Evolutionary conservation across 2,888 invertebrate genomes (phyloP), one percentile per base, ranked within the genome.

Genomic region (Chaitophorus viminalis): DNA sequence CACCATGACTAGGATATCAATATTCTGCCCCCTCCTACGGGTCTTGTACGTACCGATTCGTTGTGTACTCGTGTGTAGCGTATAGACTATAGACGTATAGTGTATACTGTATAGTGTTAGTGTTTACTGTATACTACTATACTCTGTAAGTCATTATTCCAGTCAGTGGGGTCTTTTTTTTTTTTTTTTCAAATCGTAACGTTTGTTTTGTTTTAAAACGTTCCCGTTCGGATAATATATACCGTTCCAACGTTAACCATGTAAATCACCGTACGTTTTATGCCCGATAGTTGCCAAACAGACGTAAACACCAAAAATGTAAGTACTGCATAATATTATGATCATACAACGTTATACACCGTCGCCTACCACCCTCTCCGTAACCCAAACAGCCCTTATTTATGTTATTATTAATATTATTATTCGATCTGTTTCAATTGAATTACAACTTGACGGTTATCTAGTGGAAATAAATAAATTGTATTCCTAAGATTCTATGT

Each of bases 281-380:
- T 0, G 5, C 8, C 9, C 33, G 17, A n/a, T 18, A 65, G 46
- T 84, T 76, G 33, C 65, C 76, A 76, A 33, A 33, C 17, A 65
- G 65, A 84, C 65, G n/a, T 84, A 65, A 68, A 84, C 76, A 76
- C 84, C 84, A 84, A 84, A 83, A 84, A 84, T 84, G 84, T 84
- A 76, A 84, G 84, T 84, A 84, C 65, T 4, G 14, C 72, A 1
- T 68, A 25, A 36, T 36, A 36, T 36, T 5, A 36, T 36, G 6
- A 36, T 36, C n/a, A n/a, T n/a, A n/a, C n/a, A n/a, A n/a, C n/a
- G n/a, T n/a, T n/a, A n/a, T n/a, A n/a, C n/a, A 1, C 14, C 11
- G 14, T 46, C 2, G 46, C 11, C 1, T 54, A 60, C 60, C 8
- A 21, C 21, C 25, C 21, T 60, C 68, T 29, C 9, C 3, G 14